Conservation (phyloP, 1,140 invertebrate species). For the Cyphomyrmex costatus region DNA sequence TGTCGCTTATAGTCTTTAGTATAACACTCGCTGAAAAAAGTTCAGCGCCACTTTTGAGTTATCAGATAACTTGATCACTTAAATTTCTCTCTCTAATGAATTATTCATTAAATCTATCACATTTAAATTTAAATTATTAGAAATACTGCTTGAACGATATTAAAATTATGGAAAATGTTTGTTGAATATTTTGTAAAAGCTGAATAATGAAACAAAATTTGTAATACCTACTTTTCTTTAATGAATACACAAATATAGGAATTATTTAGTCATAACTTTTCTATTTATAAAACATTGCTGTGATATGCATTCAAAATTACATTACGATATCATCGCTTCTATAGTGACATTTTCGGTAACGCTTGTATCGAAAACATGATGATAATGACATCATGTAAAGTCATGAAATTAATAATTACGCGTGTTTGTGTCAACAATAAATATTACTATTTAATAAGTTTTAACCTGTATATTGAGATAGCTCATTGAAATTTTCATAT, state of each 20-base stretch:
- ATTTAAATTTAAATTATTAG: neutral
- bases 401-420: constrained; percentile 2
- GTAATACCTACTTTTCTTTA: too few species aligned
- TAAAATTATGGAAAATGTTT: neutral
- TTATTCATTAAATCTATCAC: too few species aligned
- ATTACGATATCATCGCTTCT: neutral
- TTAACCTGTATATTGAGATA: neutral
- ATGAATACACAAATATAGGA: neutral
- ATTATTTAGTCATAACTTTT: neutral
- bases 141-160: neutral
- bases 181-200: neutral
- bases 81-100: constrained; percentile 2
- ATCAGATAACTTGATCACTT: neutral
- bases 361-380: neutral
- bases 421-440: neutral
- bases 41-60: neutral
- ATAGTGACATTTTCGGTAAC: neutral
- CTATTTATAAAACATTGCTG: neutral
- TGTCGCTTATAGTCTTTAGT: neutral
- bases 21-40: neutral
- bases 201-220: neutral
- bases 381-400: neutral
- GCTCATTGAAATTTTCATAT: neutral
- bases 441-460: neutral
- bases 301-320: neutral